Conservation (phyloP, 2,113 vertebrate species). For the Tursiops truncatus region DNA sequence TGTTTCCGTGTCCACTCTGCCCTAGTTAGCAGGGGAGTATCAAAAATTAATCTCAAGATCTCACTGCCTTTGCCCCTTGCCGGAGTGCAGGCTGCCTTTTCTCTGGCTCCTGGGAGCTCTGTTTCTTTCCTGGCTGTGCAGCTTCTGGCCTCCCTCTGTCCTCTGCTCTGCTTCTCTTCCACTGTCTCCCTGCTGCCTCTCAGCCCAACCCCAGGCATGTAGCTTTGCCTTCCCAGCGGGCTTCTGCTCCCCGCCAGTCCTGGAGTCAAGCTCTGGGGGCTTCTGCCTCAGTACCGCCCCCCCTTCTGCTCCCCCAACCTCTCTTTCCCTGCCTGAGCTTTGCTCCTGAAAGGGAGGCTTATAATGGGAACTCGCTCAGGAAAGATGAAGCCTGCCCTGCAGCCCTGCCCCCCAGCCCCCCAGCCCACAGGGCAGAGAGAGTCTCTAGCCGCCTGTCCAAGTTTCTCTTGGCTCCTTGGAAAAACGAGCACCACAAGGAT, state of each 20-base stretch:
- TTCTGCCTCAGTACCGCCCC: background rate
- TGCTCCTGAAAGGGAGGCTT: background rate
- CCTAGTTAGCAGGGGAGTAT: slow-evolving; percentile 13
- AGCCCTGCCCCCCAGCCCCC: background rate
- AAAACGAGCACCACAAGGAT: background rate
- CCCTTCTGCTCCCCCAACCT: no score
- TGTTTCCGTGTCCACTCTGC: background rate
- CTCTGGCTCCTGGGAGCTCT: background rate
- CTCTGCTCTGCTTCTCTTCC: background rate
- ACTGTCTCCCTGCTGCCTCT: background rate
- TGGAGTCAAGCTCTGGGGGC: background rate
- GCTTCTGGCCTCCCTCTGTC: background rate
- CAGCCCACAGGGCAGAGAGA: background rate
- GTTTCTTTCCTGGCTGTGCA: background rate
- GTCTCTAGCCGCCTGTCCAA: background rate
- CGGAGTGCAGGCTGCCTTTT: background rate
- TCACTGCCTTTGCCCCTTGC: background rate
- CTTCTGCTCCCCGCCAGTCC: background rate
- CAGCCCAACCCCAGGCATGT: background rate
- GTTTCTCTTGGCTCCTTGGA: background rate
- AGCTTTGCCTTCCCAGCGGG: background rate
- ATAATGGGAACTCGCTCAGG: background rate
- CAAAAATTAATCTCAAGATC: background rate
- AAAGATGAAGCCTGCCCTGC: background rate
- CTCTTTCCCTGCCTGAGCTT: background rate